Evolutionary conservation across 2,888 invertebrate species (phyloP), one percentile per base, ranked within the genome.

Genomic region (Drosophila seclusa): DNA sequence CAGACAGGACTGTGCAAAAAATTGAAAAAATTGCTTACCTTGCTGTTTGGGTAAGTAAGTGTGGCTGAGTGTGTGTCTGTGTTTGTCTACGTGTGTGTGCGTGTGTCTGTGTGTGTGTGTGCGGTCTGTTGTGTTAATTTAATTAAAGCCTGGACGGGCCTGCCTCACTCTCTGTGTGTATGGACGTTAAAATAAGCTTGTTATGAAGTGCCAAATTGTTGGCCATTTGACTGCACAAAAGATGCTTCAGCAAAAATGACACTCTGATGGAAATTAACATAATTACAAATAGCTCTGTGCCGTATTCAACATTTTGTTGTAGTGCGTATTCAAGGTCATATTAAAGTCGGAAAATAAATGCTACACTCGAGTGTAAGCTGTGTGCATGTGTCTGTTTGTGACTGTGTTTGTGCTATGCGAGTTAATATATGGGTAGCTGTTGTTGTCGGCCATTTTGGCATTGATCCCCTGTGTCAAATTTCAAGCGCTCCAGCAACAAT

Each of bases 61-160:
- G 5, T 34, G 6, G 1, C 18, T 53, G 24, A 18, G 34, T 2
- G 36, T 16, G 4, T 32, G 31, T n/a, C n/a, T 52, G 50, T 21
- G 31, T 29, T 8, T 31, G 55, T 34, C 7, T 3, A 4, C 57
- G 66, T 57, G 38, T 31, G 29, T 54, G 38, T 52, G 31, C 63
- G 71, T 57, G 60, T 68, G 72, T 53, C 65, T 52, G 42, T 48
- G 68, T 40, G 61, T 54, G 49, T 61, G 38, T 77, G 48, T 81
- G 83, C 70, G 84, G 75, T 76, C 55, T 86, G 83, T 76, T 85
- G 84, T 88, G 89, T 86, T 89, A 89, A 89, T 86, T 86, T 78
- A 86, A 87, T 89, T 89, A 89, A 81, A 71, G 76, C 75, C 73
- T 60, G 67, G 52, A 45, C 45, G 48, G 59, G 24, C 45, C 31